A percentile compares a stretch with the other conserved stretches of the same genome.
These are phyloP conservation scores for Pachypanchax playfairii DNA, from an alignment of 2,113 vertebrate genomes.

Conservation along the genomic window DNA sequence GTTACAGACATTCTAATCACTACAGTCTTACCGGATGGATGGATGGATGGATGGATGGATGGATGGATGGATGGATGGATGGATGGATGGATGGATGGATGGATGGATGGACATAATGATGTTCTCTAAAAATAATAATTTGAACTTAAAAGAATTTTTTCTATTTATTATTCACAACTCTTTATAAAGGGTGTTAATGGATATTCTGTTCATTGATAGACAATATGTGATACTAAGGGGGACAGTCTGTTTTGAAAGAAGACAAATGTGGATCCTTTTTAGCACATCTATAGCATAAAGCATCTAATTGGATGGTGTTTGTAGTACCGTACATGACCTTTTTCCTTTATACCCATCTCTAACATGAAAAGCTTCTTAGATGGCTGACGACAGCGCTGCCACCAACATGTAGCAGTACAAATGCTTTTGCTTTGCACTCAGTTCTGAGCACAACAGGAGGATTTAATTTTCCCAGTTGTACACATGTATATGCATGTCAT, in stretches of 20 bases:
- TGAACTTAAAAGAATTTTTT: background rate
- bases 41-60: too few species aligned
- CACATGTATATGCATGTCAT: constrained; percentile 8
- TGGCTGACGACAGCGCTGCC: constrained; percentile 21
- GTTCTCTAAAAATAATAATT: background rate
- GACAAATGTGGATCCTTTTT: constrained; percentile 21
- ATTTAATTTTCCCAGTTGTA: constrained; percentile 22
- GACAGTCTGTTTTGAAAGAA: constrained; percentile 17
- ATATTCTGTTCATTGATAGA: constrained; percentile 6
- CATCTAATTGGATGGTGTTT: constrained; percentile 26
- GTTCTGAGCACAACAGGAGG: background rate
- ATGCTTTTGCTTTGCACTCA: constrained; percentile 17
- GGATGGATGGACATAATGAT: background rate
- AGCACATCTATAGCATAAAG: constrained; percentile 16
- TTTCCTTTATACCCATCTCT: constrained; percentile 19
- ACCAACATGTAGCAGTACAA: constrained; percentile 20
- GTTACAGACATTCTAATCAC: too few species aligned
- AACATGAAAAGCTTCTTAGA: constrained; percentile 27
- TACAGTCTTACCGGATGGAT: background rate
- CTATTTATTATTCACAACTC: constrained; percentile 5
- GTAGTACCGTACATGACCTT: constrained; percentile 13
- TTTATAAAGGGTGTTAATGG: constrained; percentile 25
- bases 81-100: too few species aligned
- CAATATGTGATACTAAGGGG: background rate
- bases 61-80: too few species aligned